These are phyloP conservation scores for Apoda limacodes DNA, from an alignment of 2,888 invertebrate genomes.

Conservation along the genomic window DNA sequence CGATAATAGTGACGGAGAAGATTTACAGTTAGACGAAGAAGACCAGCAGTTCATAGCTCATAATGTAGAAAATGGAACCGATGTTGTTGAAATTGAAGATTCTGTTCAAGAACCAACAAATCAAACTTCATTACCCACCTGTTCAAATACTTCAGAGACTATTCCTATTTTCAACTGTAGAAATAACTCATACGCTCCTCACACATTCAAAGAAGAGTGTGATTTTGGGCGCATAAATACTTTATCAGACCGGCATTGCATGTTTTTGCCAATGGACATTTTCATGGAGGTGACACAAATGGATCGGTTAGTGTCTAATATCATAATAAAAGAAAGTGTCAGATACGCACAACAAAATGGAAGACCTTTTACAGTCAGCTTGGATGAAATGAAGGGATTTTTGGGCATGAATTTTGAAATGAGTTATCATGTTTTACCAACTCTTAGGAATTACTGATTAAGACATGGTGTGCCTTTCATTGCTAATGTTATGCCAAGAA, in stretches of 20 bases:
- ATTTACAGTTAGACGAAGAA: slow-evolving; percentile 18
- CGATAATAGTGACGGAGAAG: slow-evolving; percentile 18
- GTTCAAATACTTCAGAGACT: slow-evolving; percentile 14
- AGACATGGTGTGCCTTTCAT: slow-evolving; percentile 20
- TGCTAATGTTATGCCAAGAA: slow-evolving; percentile 16
- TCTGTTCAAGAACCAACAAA: slow-evolving; percentile 16
- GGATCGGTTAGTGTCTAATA: slow-evolving; percentile 14
- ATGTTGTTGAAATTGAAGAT: slow-evolving; percentile 16
- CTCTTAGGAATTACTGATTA: slow-evolving; percentile 20
- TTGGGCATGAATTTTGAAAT: slow-evolving; percentile 19
- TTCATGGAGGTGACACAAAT: slow-evolving; percentile 14
- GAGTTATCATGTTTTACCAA: slow-evolving; percentile 18
- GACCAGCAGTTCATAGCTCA: slow-evolving; percentile 15
- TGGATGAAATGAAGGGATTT: slow-evolving; percentile 18
- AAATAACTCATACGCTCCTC: slow-evolving; percentile 15
- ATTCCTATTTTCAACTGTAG: slow-evolving; percentile 17
- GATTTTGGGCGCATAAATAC: slow-evolving; percentile 13
- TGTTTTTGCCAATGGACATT: slow-evolving; percentile 13
- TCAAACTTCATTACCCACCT: slow-evolving; percentile 12
- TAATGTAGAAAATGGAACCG: slow-evolving; percentile 13
- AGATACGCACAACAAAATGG: slow-evolving; percentile 20
- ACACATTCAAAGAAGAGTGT: slow-evolving; percentile 13
- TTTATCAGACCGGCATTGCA: slow-evolving; percentile 10
- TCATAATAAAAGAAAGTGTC: slow-evolving; percentile 13
- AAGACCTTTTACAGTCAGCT: slow-evolving; percentile 12